Evolutionary conservation across 2,113 vertebrate genomes (phyloP).

Genomic region (Siniperca chuatsi): DNA sequence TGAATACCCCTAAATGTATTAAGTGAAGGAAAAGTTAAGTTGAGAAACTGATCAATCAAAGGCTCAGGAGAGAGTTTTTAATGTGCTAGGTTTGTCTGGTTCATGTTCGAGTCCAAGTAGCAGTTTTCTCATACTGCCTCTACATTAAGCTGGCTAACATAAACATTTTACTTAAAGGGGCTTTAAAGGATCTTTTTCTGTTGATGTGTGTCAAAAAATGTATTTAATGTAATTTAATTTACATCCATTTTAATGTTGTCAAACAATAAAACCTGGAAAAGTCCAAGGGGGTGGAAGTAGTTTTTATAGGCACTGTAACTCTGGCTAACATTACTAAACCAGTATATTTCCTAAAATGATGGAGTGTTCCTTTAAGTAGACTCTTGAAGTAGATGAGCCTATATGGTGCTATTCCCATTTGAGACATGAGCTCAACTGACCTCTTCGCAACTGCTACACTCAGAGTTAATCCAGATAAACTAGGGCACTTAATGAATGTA

Average conservation of each 20-base stretch:
- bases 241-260: background rate
- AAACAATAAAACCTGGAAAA: background rate
- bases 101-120: background rate
- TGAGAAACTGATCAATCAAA: background rate
- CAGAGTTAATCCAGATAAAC: slow-evolving; percentile 43
- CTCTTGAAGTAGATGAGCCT: slow-evolving; percentile 10
- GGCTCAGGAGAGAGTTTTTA: background rate
- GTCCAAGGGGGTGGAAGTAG: background rate
- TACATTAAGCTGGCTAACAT: background rate
- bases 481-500: slow-evolving; percentile 34
- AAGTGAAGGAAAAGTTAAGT: background rate
- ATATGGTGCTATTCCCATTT: slow-evolving; percentile 22
- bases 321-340: background rate
- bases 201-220: background rate
- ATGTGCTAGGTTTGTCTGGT: background rate
- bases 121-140: background rate
- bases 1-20: background rate
- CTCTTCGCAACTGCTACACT: slow-evolving; percentile 28
- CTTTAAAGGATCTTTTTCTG: background rate
- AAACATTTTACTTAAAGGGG: background rate
- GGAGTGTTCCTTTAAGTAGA: slow-evolving; percentile 14
- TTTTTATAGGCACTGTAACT: background rate
- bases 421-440: slow-evolving; percentile 37
- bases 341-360: background rate
- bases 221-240: no score